Conservation (phyloP, 2,888 invertebrate species). For the Tetranychus truncatus region DNA sequence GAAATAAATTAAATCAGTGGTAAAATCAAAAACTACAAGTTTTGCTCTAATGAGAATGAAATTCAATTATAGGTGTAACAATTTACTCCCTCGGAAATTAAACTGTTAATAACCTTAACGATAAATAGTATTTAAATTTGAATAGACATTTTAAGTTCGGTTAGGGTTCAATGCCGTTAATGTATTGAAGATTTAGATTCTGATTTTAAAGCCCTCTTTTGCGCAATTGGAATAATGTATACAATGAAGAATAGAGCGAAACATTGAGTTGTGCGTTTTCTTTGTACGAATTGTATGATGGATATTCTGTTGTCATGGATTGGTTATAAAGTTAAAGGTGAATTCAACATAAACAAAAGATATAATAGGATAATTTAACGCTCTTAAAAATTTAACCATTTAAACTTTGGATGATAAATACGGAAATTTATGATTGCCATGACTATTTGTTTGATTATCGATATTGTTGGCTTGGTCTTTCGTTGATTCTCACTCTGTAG, state of each 20-base stretch:
- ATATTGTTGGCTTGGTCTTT: neutral
- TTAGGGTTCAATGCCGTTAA: too few relatives aligned
- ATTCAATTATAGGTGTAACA: neutral
- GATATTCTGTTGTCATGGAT: too few relatives aligned
- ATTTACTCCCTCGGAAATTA: neutral
- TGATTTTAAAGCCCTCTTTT: too few relatives aligned
- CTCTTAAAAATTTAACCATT: neutral
- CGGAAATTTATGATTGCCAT: neutral
- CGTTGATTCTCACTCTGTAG: neutral
- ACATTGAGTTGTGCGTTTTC: too few relatives aligned
- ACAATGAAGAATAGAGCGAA: too few relatives aligned
- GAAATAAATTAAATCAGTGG: neutral
- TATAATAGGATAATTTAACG: neutral
- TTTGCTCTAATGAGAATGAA: neutral
- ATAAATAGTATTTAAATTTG: neutral
- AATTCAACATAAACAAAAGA: neutral
- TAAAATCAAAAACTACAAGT: neutral
- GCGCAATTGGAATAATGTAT: too few relatives aligned
- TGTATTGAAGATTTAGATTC: too few relatives aligned
- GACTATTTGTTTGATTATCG: neutral
- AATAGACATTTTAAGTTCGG: too few relatives aligned
- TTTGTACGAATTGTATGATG: too few relatives aligned
- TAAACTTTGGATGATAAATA: neutral
- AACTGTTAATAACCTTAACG: neutral
- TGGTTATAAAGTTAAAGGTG: too few relatives aligned